These are phyloP conservation scores for Arbacia lixula DNA, from an alignment of 53 echinoderm and acorn worm genomes.

Conservation along the genomic window DNA sequence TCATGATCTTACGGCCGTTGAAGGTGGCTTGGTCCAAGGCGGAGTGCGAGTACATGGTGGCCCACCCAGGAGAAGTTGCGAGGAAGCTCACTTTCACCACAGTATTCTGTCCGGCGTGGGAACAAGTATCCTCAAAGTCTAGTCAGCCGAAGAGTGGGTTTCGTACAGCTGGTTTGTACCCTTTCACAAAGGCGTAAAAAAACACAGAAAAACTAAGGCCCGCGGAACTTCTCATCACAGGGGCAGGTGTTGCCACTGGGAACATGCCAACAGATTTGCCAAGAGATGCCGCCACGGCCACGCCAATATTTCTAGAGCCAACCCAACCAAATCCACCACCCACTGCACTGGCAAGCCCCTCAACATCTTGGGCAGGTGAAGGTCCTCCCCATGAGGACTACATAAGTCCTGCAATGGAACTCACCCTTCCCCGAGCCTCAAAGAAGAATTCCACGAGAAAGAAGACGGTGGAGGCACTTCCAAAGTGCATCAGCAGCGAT, in stretches of 20 bases:
- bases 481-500: background rate
- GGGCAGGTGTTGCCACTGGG: too few species aligned
- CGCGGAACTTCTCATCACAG: too few species aligned
- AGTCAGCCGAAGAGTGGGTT: background rate
- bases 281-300: too few species aligned
- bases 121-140: background rate
- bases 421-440: too few species aligned
- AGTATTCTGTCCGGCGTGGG: conserved; percentile 1
- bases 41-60: background rate
- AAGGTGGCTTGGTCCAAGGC: conserved; percentile 31
- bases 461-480: background rate
- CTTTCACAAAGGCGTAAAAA: background rate
- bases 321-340: too few species aligned
- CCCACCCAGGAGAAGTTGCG: background rate
- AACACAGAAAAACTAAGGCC: background rate
- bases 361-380: too few species aligned
- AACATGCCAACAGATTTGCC: too few species aligned
- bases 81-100: background rate
- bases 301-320: too few species aligned
- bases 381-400: too few species aligned
- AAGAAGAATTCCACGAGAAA: too few species aligned
- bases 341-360: too few species aligned
- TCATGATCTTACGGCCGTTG: conserved; percentile 53
- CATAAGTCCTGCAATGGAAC: too few species aligned
- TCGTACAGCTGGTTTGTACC: background rate